These are phyloP conservation scores for Pherbina coryleti DNA, from an alignment of 2,888 invertebrate species.

Conservation along the genomic window DNA sequence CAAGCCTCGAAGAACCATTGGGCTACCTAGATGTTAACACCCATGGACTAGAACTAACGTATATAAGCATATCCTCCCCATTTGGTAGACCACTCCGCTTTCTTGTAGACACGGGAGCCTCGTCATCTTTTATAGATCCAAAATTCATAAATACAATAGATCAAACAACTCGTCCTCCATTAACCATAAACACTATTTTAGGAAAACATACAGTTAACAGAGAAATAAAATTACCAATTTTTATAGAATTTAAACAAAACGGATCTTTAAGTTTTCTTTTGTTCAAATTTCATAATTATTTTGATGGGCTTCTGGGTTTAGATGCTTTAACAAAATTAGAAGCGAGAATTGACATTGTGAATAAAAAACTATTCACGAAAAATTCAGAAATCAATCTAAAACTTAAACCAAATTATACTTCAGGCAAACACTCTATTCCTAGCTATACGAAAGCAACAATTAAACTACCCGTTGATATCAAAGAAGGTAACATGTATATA, in stretches of 20 bases:
- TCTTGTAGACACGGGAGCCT: conserved; percentile 26
- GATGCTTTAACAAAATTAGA: not conserved
- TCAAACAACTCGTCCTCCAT: not conserved
- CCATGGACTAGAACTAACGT: conserved; percentile 6
- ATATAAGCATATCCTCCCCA: not conserved
- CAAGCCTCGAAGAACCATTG: conserved; percentile 25
- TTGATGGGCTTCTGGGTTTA: conserved; percentile 12
- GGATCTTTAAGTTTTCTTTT: not conserved
- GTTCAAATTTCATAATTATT: conserved; percentile 16
- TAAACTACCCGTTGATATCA: not conserved
- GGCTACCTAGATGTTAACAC: conserved; percentile 29
- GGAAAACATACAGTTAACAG: not conserved
- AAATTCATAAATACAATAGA: conserved; percentile 2
- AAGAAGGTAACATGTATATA: not conserved
- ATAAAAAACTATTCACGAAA: not conserved
- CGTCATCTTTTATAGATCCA: conserved; percentile 30
- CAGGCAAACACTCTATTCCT: not conserved
- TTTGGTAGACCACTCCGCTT: conserved; percentile 30
- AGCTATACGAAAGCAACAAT: not conserved
- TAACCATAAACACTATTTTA: conserved; percentile 2
- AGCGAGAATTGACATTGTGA: conserved; percentile 10
- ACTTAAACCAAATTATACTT: conserved; percentile 12
- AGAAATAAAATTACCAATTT: not conserved
- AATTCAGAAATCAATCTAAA: not conserved
- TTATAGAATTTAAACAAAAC: not conserved